Evolutionary conservation across 2,113 vertebrate species (phyloP).

Genomic region (Cheilinus undulatus): DNA sequence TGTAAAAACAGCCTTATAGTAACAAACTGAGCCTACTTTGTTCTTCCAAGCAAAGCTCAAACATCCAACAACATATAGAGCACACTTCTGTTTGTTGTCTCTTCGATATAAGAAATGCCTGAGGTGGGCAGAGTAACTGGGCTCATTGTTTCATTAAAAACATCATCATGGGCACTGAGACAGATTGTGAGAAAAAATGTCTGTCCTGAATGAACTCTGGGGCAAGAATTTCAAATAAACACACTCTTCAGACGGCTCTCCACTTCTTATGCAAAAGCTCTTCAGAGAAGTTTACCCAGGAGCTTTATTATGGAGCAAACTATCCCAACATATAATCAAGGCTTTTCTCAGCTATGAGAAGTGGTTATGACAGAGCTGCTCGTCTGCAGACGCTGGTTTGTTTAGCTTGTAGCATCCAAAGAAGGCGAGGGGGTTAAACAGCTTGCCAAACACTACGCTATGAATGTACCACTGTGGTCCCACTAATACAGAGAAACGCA

Average conservation of each 20-base stretch:
- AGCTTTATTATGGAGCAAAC: neutral
- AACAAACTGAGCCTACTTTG: neutral
- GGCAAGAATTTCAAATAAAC: neutral
- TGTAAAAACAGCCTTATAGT: neutral
- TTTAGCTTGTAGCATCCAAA: neutral
- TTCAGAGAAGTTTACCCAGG: neutral
- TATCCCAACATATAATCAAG: no score
- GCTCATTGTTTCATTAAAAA: neutral
- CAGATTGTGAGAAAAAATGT: neutral
- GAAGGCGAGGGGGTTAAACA: neutral
- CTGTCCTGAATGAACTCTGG: neutral
- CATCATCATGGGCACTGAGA: neutral
- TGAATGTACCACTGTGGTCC: neutral
- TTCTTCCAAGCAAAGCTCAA: neutral
- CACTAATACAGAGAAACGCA: neutral
- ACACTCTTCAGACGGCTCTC: no score
- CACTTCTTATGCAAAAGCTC: neutral
- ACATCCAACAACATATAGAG: neutral
- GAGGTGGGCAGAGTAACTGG: neutral
- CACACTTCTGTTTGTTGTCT: neutral
- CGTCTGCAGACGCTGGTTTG: neutral
- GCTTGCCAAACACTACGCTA: neutral
- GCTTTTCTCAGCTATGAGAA: no score
- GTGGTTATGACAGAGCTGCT: neutral
- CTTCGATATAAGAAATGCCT: neutral